Percentiles rank a stretch among this genome's conserved stretches.
phyloP scores from a whole-genome alignment of 2,888 invertebrate genomes.

The Adineta ricciae region DNA sequence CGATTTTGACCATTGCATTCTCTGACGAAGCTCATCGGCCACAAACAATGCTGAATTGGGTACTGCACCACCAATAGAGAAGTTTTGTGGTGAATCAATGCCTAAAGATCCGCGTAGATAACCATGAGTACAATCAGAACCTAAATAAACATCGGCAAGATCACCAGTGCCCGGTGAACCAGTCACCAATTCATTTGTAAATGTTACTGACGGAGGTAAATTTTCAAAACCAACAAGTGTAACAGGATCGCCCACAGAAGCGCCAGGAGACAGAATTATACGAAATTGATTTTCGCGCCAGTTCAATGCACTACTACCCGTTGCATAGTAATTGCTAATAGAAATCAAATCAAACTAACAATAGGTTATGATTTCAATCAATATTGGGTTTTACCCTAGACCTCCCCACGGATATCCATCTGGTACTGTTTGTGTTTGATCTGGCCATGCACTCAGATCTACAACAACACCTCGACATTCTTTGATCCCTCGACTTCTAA shows the following conservation, averaged over 20 bases:
- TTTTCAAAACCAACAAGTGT: not conserved
- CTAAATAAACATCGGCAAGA: not conserved
- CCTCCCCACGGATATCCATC: not conserved
- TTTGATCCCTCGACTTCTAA: not conserved
- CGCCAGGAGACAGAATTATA: not conserved
- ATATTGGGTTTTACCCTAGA: not conserved
- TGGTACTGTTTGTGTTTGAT: not conserved
- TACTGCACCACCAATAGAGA: not conserved
- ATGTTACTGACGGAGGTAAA: not conserved
- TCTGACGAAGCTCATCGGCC: not conserved
- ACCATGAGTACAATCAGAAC: not conserved
- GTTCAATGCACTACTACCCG: not conserved
- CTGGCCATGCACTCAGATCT: not conserved
- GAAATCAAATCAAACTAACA: no score
- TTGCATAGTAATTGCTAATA: not conserved
- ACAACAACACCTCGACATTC: not conserved
- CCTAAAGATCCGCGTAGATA: not conserved
- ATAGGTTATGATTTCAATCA: not conserved
- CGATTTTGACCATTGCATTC: not conserved
- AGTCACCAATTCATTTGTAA: not conserved
- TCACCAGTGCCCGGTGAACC: not conserved
- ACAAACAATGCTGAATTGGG: not conserved
- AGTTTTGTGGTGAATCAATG: not conserved
- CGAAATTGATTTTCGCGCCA: conserved; percentile 18
- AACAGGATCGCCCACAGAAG: not conserved